Evolutionary conservation across 1,140 invertebrate genomes (phyloP), one percentile per base, ranked within the genome.

Genomic region (Manduca sexta): DNA sequence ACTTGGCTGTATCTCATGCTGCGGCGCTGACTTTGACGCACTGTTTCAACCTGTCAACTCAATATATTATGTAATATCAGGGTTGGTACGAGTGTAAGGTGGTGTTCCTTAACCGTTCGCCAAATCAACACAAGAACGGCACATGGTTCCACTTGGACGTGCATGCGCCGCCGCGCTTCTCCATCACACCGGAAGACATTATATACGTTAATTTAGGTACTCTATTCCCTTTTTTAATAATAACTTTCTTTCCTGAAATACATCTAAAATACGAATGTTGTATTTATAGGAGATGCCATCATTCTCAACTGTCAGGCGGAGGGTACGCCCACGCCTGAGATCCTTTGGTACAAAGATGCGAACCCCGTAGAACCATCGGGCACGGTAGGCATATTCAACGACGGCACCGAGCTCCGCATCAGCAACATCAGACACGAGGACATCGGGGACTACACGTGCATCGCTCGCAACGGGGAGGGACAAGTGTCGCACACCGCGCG

Each of bases 1-100:
- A 8, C 8, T 5, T 3, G 4, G 21, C 21, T 26, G 21, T 26
- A 26, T n/a, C n/a, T n/a, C n/a, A n/a, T n/a, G 21, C 4, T 26
- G 8, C 21, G 21, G 21, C 21, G 8, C 21, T 8, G 21, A 3
- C 21, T 5, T 8, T 26, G 21, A 8, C 21, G 21, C 4, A 26
- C 4, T 26, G 21, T 26, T 3, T 26, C 4, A 26, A 26, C 8
- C 0, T 26, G 21, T 5, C 4, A 3, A 26, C 8, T 26, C 21
- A 26, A 26, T 26, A 26, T 26, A 5, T 45, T 29, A 43, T 41
- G 15, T 45, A 26, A 26, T 30, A 30, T 33, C 57, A 84, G 86
- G 97, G 97, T 70, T 98, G 96, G 96, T 98, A 98, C 88, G 95
- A 97, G 85, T 98, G 97, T 87, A 96, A 96, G 87, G 94, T 98